Base-by-base conservation (phyloP, 2,113 vertebrate genomes). In the Cinclus cinclus region DNA sequence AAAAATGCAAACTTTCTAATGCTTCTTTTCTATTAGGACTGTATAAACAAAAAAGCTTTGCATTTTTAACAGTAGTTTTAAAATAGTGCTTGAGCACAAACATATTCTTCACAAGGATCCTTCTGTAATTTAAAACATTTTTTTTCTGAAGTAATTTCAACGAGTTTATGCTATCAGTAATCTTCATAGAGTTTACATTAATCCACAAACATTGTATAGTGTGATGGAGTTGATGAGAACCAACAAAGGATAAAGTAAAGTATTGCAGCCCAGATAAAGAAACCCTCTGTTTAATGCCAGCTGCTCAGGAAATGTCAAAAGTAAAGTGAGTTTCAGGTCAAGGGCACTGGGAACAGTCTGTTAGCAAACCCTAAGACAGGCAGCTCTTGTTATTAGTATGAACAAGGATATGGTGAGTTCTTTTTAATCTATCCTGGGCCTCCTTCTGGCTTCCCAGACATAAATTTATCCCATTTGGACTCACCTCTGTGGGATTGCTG, bases 251-350 rank as follows among this genome's bases (percentile, higher is more conserved):
- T 96, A 97, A 92, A 93, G 91, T 49, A 70, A 79, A 92, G 83
- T 60, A 93, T 92, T 20, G 15, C 83, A 93, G 87, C 58, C 65
- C 84, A 95, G 87, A 89, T 94, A 89, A 95, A 95, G 86, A 96
- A 96, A 83, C 76, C 56, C 67, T 92, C 92, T 96, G 96, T 96
- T 97, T 97, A 96, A 97, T 97, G 94, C 95, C 93, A 95, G 73
- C 95, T 94, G 88, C 95, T 97, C 73, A 92, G 92, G 86, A 97
- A 97, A 96, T 96, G 95, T 95, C 90, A 95, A 90, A 95, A 96
- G 89, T 81, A 94, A 94, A 96, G 95, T 79, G 92, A 94, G 83
- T 90, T 95, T 97, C 92, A 94, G 95, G 93, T 96, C 92, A 92
- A 95, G 95, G 95, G 90, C 95, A 87, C 77, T 96, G 90, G 93